Conservation (phyloP, 2,113 vertebrate genomes). For the Casuarius casuarius region DNA sequence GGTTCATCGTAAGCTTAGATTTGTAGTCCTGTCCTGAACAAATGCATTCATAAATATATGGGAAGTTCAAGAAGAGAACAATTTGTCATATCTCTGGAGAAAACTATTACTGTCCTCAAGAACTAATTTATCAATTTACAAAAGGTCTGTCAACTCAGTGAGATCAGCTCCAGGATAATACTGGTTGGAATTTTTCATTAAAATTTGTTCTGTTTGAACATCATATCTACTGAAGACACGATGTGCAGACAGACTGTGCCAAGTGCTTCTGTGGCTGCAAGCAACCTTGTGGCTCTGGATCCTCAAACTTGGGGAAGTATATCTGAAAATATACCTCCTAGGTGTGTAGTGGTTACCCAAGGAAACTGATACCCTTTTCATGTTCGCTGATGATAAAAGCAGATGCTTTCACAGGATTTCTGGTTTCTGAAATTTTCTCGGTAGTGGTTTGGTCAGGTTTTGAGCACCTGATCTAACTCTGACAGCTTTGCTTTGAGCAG, state of each 20-base stretch:
- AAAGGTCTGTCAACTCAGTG: not conserved
- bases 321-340: not conserved
- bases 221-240: not conserved
- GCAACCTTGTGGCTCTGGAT: not conserved
- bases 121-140: not conserved
- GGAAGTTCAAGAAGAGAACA: not conserved
- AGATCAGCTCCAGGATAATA: not conserved
- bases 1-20: not conserved
- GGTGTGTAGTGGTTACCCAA: not conserved
- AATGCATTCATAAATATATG: not conserved
- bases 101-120: not conserved
- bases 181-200: not conserved
- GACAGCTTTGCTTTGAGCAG: not conserved
- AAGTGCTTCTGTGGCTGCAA: not conserved
- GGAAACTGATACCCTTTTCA: not conserved
- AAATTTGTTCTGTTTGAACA: not conserved
- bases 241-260: accelerated
- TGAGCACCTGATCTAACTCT: not conserved
- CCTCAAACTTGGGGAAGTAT: not conserved
- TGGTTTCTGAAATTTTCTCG: not conserved
- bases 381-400: not conserved
- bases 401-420: not conserved
- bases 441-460: not conserved
- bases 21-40: constrained; percentile 19
- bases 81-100: not conserved